phyloP scores from a whole-genome alignment of 2,888 invertebrate genomes.

The Euclidia mi region DNA sequence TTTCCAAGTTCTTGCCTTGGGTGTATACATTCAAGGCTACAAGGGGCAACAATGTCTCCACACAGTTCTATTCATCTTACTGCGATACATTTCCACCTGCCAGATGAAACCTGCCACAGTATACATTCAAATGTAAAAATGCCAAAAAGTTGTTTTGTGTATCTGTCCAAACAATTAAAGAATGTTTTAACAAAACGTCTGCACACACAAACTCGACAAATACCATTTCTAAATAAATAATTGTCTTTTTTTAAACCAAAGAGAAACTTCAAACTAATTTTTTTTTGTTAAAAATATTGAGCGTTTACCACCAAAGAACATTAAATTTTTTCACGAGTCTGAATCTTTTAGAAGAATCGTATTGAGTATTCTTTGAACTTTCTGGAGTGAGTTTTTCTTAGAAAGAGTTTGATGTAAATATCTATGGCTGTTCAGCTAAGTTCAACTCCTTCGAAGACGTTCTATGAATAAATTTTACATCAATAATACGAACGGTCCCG shows the following conservation, averaged over 20 bases:
- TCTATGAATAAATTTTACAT: conserved; percentile 3
- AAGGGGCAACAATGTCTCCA: conserved; percentile 1
- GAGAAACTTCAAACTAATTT: too few species aligned
- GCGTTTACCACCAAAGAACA: too few species aligned
- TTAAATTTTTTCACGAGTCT: too few species aligned
- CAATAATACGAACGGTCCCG: neutral
- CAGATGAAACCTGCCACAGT: neutral
- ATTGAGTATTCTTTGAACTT: neutral
- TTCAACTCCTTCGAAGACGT: neutral
- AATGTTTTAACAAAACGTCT: conserved; percentile 1
- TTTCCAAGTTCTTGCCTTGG: neutral
- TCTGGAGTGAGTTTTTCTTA: neutral
- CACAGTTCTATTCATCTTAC: conserved; percentile 1
- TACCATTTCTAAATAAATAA: neutral
- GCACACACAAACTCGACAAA: neutral
- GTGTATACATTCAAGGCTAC: conserved; percentile 4
- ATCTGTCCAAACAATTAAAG: neutral
- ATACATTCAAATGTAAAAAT: neutral
- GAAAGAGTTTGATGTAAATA: neutral
- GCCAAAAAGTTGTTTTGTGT: neutral
- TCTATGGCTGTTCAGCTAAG: neutral
- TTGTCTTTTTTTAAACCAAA: neutral
- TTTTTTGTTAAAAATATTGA: neutral
- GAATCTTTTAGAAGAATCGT: neutral
- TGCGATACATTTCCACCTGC: neutral